These are phyloP conservation scores for Leptinotarsa defecta DNA, from an alignment of 1,140 invertebrate genomes.

Conservation along the genomic window DNA sequence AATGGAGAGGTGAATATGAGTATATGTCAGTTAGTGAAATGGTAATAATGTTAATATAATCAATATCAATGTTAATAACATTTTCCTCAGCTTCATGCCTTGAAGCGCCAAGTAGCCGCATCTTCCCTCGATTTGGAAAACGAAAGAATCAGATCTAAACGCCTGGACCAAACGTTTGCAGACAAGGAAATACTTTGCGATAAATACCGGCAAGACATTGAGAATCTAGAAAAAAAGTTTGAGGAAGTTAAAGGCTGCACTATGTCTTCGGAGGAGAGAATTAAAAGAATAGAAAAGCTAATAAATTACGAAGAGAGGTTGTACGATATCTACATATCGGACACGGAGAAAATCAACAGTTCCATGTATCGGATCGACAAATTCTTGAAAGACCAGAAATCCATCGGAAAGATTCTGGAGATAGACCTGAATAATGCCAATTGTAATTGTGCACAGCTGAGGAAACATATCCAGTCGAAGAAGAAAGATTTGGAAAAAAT, in stretches of 20 bases:
- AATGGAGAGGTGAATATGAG: constrained; percentile 41
- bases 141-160: constrained; percentile 38
- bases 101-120: constrained; percentile 38
- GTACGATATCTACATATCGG: constrained; percentile 37
- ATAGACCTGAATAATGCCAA: constrained; percentile 41
- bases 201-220: constrained; percentile 39
- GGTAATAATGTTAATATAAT: too few species aligned
- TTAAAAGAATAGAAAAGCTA: constrained; percentile 44
- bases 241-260: constrained; percentile 37
- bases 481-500: constrained; percentile 54
- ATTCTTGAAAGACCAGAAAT: constrained; percentile 38
- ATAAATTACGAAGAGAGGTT: constrained; percentile 44
- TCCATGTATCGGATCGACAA: constrained; percentile 43
- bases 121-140: constrained; percentile 45
- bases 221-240: constrained; percentile 38
- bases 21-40: too few species aligned
- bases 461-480: constrained; percentile 41
- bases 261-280: constrained; percentile 41
- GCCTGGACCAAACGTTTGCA: constrained; percentile 35
- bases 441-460: constrained; percentile 39
- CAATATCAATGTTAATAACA: too few species aligned
- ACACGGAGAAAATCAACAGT: constrained; percentile 46
- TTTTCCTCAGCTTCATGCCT: constrained; percentile 35
- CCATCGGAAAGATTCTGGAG: constrained; percentile 40
- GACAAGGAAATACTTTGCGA: constrained; percentile 38